Evolutionary conservation across 2,888 invertebrate genomes (phyloP).

Genomic region (Adelphocoris suturalis): DNA sequence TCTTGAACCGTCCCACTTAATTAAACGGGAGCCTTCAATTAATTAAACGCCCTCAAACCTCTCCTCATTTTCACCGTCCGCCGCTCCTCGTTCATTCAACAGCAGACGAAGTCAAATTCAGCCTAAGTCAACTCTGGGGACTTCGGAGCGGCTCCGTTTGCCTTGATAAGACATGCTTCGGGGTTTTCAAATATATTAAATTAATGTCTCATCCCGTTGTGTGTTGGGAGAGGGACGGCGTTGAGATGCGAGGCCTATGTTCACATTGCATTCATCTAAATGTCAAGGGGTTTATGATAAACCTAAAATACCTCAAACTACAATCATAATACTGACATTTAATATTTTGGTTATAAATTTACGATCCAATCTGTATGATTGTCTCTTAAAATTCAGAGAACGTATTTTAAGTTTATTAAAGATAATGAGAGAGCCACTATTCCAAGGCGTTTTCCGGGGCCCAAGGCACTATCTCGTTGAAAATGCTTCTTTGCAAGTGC

Average conservation of each 20-base stretch:
- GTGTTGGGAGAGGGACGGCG: neutral
- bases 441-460: too few relatives aligned
- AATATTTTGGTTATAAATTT: too few relatives aligned
- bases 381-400: too few relatives aligned
- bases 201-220: neutral
- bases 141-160: neutral
- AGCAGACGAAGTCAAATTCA: conserved; percentile 32
- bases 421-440: too few relatives aligned
- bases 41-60: conserved; percentile 32
- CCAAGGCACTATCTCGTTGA: too few relatives aligned
- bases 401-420: too few relatives aligned
- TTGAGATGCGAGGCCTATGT: neutral
- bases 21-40: conserved; percentile 39
- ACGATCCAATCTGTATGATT: too few relatives aligned
- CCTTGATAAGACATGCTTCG: neutral
- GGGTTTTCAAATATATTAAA: neutral
- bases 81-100: neutral
- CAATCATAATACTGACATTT: too few relatives aligned
- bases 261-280: too few relatives aligned
- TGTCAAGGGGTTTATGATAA: too few relatives aligned
- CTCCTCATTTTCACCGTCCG: neutral
- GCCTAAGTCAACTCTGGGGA: conserved; percentile 18
- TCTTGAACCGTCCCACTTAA: conserved; percentile 24
- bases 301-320: too few relatives aligned
- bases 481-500: too few relatives aligned